A percentile compares a stretch with the other conserved stretches of the same genome.
Evolutionary conservation across 2,797 vertebrate genomes (phyloP).

Genomic region (Sebastiscus tertius): DNA sequence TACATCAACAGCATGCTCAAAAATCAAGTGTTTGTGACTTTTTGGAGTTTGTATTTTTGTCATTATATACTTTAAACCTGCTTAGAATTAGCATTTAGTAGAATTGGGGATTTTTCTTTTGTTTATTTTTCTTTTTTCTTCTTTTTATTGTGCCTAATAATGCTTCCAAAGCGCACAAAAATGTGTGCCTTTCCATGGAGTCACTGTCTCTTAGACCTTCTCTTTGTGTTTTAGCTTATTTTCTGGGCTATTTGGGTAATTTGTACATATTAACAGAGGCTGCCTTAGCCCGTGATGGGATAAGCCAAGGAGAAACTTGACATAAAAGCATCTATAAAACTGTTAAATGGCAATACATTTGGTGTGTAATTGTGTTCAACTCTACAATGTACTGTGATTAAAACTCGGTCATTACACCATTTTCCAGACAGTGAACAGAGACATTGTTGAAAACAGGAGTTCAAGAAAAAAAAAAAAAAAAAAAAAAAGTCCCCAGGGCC

Average conservation of each 20-base stretch:
- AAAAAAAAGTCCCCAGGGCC: background rate
- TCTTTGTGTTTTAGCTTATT: background rate
- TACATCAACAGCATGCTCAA: background rate
- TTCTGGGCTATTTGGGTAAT: slow-evolving; percentile 38
- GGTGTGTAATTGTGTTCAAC: slow-evolving; percentile 26
- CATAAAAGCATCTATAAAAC: slow-evolving; percentile 27
- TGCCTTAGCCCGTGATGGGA: slow-evolving; percentile 6
- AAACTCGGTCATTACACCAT: slow-evolving; percentile 22
- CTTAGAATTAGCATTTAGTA: background rate
- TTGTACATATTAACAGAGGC: slow-evolving; percentile 23
- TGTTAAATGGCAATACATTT: slow-evolving; percentile 18
- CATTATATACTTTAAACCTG: background rate
- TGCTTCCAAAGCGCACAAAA: background rate
- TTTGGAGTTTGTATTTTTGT: background rate
- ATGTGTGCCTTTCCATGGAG: background rate
- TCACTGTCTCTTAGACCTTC: background rate
- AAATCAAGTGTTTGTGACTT: background rate
- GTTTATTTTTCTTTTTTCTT: background rate
- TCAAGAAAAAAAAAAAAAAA: background rate
- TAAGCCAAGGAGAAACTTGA: slow-evolving; percentile 21
- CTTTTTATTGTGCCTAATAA: background rate
- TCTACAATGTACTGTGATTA: slow-evolving; percentile 29
- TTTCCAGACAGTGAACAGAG: slow-evolving; percentile 20
- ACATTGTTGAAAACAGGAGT: slow-evolving; percentile 12
- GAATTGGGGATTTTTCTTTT: background rate